Conservation (phyloP, 2,797 vertebrate species). For the Poecilia wingei region DNA sequence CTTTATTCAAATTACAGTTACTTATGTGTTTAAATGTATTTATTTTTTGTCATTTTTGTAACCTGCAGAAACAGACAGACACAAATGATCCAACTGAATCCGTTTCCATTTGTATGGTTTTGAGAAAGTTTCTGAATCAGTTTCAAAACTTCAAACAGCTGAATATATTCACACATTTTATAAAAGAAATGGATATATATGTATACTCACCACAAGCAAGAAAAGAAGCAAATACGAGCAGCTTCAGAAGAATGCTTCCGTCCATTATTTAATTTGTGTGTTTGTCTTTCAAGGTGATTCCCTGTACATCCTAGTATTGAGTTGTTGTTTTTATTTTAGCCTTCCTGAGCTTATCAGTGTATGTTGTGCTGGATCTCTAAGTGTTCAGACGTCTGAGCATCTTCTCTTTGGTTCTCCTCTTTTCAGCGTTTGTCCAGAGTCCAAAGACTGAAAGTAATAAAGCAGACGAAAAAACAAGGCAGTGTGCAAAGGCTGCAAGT, state of each 20-base stretch:
- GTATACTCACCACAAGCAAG: conserved; percentile 70
- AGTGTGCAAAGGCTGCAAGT: neutral
- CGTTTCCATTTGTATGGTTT: neutral
- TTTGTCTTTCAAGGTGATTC: conserved; percentile 33
- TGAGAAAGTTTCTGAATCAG: neutral
- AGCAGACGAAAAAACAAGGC: conserved; percentile 50
- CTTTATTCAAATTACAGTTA: neutral
- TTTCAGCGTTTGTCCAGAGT: conserved; percentile 74
- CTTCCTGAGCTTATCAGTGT: conserved; percentile 5
- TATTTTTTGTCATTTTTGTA: neutral
- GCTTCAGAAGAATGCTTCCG: conserved; percentile 52
- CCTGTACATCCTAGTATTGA: conserved; percentile 49
- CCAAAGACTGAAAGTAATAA: conserved; percentile 79
- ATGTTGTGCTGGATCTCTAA: conserved; percentile 33
- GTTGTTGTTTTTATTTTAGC: neutral
- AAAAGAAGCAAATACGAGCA: conserved; percentile 62
- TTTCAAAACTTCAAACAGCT: neutral
- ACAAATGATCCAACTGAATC: neutral
- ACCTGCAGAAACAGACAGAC: neutral
- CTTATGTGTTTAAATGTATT: neutral
- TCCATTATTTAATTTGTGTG: conserved; percentile 27
- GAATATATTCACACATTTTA: neutral
- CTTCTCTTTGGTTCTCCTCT: conserved; percentile 50
- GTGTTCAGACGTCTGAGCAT: conserved; percentile 64
- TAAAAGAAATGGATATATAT: neutral